phyloP scores from a whole-genome alignment of 2,113 vertebrate species.

The Marmota monax region DNA sequence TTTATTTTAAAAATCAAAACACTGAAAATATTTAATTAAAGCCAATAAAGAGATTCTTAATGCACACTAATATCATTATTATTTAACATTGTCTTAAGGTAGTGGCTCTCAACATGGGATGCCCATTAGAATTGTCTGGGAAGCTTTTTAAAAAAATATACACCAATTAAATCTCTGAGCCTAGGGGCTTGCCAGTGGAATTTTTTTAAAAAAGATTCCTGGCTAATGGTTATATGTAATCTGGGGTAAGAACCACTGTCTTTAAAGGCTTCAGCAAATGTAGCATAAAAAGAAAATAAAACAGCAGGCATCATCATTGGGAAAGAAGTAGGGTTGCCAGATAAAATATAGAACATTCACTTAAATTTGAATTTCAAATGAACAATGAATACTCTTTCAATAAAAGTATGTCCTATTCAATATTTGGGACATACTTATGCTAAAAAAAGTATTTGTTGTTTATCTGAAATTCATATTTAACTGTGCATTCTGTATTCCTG shows the following conservation, averaged over 20 bases:
- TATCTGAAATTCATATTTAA: conserved; percentile 48
- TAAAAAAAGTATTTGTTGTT: background rate
- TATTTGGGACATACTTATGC: background rate
- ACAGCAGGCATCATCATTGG: background rate
- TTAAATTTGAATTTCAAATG: conserved; percentile 37
- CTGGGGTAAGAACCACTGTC: background rate
- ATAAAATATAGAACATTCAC: background rate
- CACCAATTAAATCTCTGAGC: conserved; percentile 17
- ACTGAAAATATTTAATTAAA: conserved; percentile 36
- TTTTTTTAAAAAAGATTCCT: background rate
- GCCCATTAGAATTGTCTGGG: conserved; percentile 19
- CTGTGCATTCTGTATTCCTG: conserved; percentile 27
- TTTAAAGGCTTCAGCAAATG: conserved; percentile 42
- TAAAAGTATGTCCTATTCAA: background rate
- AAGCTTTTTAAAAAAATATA: conserved; percentile 24
- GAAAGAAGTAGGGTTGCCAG: background rate
- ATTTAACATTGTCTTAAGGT: conserved; percentile 26
- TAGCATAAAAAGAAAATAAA: conserved; percentile 47
- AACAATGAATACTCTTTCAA: conserved; percentile 1
- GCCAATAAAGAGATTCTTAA: background rate
- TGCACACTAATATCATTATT: background rate
- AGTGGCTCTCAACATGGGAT: background rate
- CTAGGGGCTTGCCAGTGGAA: background rate
- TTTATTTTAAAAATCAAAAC: conserved; percentile 51
- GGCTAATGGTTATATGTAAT: background rate